These are phyloP conservation scores for Tachina fera DNA, from an alignment of 2,888 invertebrate species.

Conservation along the genomic window DNA sequence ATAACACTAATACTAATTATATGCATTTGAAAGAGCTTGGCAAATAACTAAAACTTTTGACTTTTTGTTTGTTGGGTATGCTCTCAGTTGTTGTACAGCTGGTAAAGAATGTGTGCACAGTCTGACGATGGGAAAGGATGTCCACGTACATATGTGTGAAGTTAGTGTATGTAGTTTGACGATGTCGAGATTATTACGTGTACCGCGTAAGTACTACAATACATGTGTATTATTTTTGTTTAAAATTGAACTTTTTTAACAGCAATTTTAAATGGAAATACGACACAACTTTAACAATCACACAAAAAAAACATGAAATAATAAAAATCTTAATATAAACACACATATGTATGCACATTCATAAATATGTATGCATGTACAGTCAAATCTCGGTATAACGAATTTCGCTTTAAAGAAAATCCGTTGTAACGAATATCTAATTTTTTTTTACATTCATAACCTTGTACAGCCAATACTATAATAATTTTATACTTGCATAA, in stretches of 20 bases:
- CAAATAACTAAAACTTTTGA: no score
- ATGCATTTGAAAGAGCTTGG: no score
- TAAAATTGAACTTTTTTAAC: conserved; percentile 58
- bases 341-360: not conserved
- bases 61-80: no score
- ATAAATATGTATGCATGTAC: not conserved
- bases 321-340: conserved; percentile 36
- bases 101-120: conserved; percentile 16
- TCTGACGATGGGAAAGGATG: not conserved
- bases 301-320: conserved; percentile 16
- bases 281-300: conserved; percentile 21
- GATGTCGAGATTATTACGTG: conserved; percentile 49
- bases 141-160: not conserved
- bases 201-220: conserved; percentile 28
- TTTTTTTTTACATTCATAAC: no score
- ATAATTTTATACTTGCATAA: no score
- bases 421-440: no score
- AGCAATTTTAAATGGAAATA: conserved; percentile 58
- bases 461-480: no score
- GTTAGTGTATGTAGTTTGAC: not conserved
- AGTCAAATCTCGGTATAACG: no score
- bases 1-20: no score
- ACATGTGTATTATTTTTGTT: conserved; percentile 30
- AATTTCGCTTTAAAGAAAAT: no score
- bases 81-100: not conserved